These are phyloP conservation scores for Oncorhynchus tshawytscha DNA, from an alignment of 2,113 vertebrate genomes.

Conservation along the genomic window DNA sequence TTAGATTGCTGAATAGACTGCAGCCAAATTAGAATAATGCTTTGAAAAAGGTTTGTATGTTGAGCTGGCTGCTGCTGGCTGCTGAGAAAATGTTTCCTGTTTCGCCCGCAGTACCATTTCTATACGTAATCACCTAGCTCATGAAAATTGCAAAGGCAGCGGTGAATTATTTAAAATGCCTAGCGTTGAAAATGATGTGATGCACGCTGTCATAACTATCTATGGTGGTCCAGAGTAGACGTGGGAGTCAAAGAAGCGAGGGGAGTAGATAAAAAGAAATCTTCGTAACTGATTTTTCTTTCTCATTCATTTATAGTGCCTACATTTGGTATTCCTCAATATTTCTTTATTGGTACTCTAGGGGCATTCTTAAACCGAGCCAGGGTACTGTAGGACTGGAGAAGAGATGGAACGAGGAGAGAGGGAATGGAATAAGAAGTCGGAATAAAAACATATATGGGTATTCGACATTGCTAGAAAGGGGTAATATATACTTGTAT, in stretches of 20 bases:
- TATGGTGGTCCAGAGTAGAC: conserved; percentile 40
- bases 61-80: conserved; percentile 32
- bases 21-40: conserved; percentile 29
- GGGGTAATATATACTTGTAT: not conserved
- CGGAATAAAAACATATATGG: not conserved
- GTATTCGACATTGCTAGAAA: not conserved
- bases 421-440: conserved; percentile 3
- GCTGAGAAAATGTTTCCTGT: conserved; percentile 59
- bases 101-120: conserved; percentile 68
- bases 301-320: conserved; percentile 45
- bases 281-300: conserved; percentile 46
- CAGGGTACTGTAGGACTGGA: no score
- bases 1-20: conserved; percentile 26
- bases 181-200: conserved; percentile 66
- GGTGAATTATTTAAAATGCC: conserved; percentile 73
- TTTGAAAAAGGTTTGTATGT: conserved; percentile 14
- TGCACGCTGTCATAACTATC: conserved; percentile 53
- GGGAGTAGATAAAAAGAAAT: conserved; percentile 55
- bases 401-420: conserved; percentile 10
- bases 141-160: conserved; percentile 68
- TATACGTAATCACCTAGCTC: conserved; percentile 72
- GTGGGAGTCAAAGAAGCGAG: conserved; percentile 15
- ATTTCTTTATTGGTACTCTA: conserved; percentile 49
- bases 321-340: conserved; percentile 42
- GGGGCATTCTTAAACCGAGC: conserved; percentile 44